These are phyloP conservation scores for Sphenopsis melanotis DNA, from an alignment of 2,797 vertebrate species.

Conservation along the genomic window DNA sequence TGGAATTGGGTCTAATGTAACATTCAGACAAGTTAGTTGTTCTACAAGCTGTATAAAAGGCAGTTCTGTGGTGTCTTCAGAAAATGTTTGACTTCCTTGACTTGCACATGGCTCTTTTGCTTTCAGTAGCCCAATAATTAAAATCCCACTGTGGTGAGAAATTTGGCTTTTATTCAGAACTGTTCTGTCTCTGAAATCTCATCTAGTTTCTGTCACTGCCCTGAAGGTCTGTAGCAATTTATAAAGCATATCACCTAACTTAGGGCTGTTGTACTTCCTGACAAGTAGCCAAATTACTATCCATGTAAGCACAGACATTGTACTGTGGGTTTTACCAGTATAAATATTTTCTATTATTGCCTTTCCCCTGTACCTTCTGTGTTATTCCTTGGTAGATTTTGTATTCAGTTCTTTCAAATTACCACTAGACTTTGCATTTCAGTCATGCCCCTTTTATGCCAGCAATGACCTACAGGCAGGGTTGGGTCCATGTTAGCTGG, in stretches of 20 bases:
- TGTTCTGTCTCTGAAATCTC: background rate
- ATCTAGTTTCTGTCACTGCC: background rate
- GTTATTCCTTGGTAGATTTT: background rate
- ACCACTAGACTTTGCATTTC: background rate
- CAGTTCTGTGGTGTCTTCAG: background rate
- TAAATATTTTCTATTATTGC: background rate
- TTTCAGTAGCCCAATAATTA: constrained; percentile 7
- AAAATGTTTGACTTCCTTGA: background rate
- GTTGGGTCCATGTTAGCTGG: background rate
- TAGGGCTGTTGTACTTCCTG: background rate
- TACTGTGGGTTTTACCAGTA: background rate
- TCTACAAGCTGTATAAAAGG: background rate
- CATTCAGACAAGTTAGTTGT: background rate
- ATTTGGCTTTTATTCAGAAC: background rate
- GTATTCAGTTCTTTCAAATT: background rate
- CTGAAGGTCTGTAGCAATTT: background rate
- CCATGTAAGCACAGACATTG: background rate
- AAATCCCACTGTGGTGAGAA: background rate
- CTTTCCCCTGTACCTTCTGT: background rate
- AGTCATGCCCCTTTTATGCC: background rate
- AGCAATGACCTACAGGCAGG: background rate
- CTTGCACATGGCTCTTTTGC: background rate
- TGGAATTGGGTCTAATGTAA: background rate
- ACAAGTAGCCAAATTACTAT: background rate
- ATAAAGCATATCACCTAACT: background rate